These are phyloP conservation scores for Hololepta plana DNA, from an alignment of 2,888 invertebrate genomes.

Conservation along the genomic window DNA sequence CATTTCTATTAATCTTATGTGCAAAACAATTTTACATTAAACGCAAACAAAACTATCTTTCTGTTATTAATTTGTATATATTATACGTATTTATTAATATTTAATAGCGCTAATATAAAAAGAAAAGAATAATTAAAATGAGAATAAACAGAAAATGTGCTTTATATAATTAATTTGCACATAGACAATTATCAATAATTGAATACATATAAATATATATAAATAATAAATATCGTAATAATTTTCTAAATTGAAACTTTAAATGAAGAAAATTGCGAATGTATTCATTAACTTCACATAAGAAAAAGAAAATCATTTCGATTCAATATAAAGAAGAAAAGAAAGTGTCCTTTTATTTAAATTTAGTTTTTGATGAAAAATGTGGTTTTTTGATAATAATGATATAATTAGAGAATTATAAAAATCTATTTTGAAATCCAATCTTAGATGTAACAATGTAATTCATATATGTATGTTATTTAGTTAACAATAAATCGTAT, in stretches of 20 bases:
- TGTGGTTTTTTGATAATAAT: slow-evolving; percentile 9
- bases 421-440: slow-evolving; percentile 11
- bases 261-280: too few relatives aligned
- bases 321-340: slow-evolving; percentile 6
- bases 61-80: too few relatives aligned
- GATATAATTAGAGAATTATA: slow-evolving; percentile 8
- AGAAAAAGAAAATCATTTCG: slow-evolving; percentile 1
- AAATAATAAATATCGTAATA: too few relatives aligned
- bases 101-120: too few relatives aligned
- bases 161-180: slow-evolving; percentile 12
- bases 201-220: too few relatives aligned
- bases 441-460: slow-evolving; percentile 11
- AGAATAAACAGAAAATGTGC: too few relatives aligned
- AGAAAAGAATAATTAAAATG: too few relatives aligned
- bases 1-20: too few relatives aligned
- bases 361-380: slow-evolving; percentile 13
- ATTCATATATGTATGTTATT: slow-evolving; percentile 12
- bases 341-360: slow-evolving; percentile 15
- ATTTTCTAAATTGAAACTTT: too few relatives aligned
- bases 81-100: too few relatives aligned
- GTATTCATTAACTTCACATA: slow-evolving; percentile 5
- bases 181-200: slow-evolving; percentile 13
- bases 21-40: too few relatives aligned
- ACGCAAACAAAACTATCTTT: too few relatives aligned
- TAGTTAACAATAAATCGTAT: slow-evolving; percentile 12